Evolutionary conservation across 2,113 vertebrate species (phyloP).

Genomic region (Xyrauchen texanus): DNA sequence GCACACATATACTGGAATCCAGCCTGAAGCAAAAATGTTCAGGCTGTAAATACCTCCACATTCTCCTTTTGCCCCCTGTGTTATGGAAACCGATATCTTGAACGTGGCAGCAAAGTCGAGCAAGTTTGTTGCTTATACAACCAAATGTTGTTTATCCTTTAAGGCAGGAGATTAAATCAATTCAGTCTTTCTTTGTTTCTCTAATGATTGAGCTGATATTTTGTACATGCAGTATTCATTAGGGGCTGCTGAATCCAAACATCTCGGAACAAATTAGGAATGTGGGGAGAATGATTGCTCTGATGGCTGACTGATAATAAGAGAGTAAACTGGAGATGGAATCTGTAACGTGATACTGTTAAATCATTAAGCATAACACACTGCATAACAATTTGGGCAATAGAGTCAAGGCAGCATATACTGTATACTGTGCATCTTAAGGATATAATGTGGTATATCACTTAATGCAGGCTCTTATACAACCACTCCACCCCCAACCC

Average conservation of each 20-base stretch:
- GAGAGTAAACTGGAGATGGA: not conserved
- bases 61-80: not conserved
- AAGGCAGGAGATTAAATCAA: conserved; percentile 38
- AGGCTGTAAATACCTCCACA: conserved; percentile 31
- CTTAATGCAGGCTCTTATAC: not conserved
- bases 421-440: conserved; percentile 8
- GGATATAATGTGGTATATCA: conserved; percentile 22
- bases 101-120: conserved; percentile 17
- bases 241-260: conserved; percentile 6
- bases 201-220: conserved; percentile 36
- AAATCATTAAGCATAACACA: no score
- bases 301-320: not conserved
- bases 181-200: conserved; percentile 40
- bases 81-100: conserved; percentile 6
- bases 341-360: no score
- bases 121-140: conserved; percentile 39
- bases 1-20: conserved; percentile 14
- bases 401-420: not conserved
- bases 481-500: not conserved
- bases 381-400: no score
- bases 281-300: not conserved
- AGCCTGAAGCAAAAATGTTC: conserved; percentile 37
- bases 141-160: conserved; percentile 42
- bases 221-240: conserved; percentile 31
- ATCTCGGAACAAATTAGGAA: not conserved